Evolutionary conservation across 2,113 vertebrate species (phyloP).

Genomic region (Illadopsis cleaveri): DNA sequence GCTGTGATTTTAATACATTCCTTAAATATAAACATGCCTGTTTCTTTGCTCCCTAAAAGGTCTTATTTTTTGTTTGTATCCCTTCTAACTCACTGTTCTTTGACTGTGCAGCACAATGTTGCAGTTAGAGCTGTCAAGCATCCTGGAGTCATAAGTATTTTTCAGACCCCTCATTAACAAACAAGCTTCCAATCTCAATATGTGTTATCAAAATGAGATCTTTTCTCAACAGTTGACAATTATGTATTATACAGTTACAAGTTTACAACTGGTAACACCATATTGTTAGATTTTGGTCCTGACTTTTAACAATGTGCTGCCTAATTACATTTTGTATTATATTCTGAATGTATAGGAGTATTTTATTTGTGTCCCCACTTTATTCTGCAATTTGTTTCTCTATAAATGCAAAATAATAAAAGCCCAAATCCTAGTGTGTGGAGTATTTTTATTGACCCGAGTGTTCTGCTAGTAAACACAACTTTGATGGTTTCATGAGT

Average conservation of each 20-base stretch:
- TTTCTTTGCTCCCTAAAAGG: slow-evolving; percentile 32
- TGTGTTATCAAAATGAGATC: slow-evolving; percentile 79
- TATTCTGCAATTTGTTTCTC: slow-evolving; percentile 73
- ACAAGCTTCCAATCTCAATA: slow-evolving; percentile 71
- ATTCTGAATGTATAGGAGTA: slow-evolving; percentile 56
- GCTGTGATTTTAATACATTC: slow-evolving; percentile 17
- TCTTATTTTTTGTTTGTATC: background rate
- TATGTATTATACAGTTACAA: slow-evolving; percentile 70
- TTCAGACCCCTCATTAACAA: slow-evolving; percentile 68
- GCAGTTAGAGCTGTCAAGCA: slow-evolving; percentile 72
- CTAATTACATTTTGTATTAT: slow-evolving; percentile 73
- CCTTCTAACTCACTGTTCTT: slow-evolving; percentile 53
- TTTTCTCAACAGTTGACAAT: slow-evolving; percentile 77
- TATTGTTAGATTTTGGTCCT: slow-evolving; percentile 69
- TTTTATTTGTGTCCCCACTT: slow-evolving; percentile 66
- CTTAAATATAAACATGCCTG: slow-evolving; percentile 19
- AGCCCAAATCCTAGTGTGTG: slow-evolving; percentile 11
- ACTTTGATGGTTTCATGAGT: slow-evolving; percentile 55
- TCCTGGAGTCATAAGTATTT: slow-evolving; percentile 72
- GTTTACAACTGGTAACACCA: slow-evolving; percentile 66
- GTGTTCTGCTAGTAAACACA: slow-evolving; percentile 58
- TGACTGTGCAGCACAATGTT: slow-evolving; percentile 47
- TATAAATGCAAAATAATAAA: slow-evolving; percentile 72
- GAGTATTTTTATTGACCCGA: slow-evolving; percentile 60
- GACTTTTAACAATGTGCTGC: slow-evolving; percentile 77